These are phyloP conservation scores for Daubentonia madagascariensis DNA, from an alignment of 2,113 vertebrate species.

Conservation along the genomic window DNA sequence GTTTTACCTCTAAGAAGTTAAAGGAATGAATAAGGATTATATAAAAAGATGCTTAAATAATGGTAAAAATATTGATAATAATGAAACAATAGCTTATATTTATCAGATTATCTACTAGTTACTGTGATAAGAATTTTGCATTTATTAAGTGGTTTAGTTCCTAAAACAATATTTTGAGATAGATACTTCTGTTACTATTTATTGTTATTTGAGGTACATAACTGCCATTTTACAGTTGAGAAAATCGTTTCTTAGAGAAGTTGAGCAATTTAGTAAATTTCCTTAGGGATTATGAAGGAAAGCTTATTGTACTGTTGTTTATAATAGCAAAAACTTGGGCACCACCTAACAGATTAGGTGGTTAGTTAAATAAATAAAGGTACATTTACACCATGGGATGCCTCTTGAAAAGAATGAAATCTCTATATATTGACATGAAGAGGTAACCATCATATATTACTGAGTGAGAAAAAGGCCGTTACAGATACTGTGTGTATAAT, in stretches of 20 bases:
- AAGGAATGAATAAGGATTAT: not conserved
- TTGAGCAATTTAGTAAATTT: slow-evolving; percentile 35
- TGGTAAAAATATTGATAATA: not conserved
- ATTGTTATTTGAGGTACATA: not conserved
- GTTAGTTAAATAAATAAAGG: not conserved
- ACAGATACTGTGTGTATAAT: not conserved
- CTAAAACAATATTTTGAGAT: not conserved
- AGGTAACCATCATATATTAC: not conserved
- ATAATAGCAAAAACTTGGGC: not conserved
- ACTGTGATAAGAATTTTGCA: not conserved
- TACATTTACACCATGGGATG: not conserved
- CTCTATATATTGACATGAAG: not conserved
- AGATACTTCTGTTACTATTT: not conserved
- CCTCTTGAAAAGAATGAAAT: not conserved
- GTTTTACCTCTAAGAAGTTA: not conserved
- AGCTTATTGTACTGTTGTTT: not conserved
- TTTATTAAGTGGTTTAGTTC: not conserved
- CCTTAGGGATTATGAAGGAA: not conserved
- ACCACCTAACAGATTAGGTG: not conserved
- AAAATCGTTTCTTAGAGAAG: slow-evolving; percentile 31
- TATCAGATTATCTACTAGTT: not conserved
- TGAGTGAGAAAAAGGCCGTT: not conserved
- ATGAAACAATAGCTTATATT: not conserved
- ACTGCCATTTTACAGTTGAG: not conserved
- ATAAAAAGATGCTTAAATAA: not conserved